Percentiles rank a stretch among this genome's conserved stretches.
Evolutionary conservation across 2,797 vertebrate species (phyloP).

Genomic region (Thaleichthys pacificus): DNA sequence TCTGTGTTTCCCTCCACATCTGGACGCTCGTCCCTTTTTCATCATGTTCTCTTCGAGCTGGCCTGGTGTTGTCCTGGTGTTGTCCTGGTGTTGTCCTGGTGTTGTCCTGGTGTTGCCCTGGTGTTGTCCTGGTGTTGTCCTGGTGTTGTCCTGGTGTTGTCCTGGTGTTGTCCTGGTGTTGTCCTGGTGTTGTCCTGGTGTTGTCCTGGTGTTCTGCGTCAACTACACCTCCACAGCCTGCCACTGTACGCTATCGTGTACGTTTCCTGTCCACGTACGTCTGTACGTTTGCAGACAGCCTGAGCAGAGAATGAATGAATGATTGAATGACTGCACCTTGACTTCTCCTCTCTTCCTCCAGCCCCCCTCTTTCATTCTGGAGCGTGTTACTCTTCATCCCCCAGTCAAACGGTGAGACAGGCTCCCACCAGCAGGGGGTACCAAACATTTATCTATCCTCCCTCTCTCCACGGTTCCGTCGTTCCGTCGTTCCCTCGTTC

Average conservation of each 20-base stretch:
- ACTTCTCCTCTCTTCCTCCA: neutral
- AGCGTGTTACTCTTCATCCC: slow-evolving; percentile 27
- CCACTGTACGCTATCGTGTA: neutral
- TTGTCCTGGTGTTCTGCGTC: too few relatives aligned
- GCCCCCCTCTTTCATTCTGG: neutral
- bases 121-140: too few relatives aligned
- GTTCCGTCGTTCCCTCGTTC: slow-evolving; percentile 18
- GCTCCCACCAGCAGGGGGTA: slow-evolving; percentile 73
- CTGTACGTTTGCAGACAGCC: too few relatives aligned
- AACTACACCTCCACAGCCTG: neutral
- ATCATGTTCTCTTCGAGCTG: neutral
- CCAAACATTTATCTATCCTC: slow-evolving; percentile 68
- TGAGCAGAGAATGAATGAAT: too few relatives aligned
- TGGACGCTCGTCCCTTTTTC: neutral
- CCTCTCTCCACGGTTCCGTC: slow-evolving; percentile 18
- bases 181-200: too few relatives aligned
- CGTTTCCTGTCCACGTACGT: too few relatives aligned
- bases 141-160: too few relatives aligned
- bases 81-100: too few relatives aligned
- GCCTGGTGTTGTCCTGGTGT: too few relatives aligned
- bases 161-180: too few relatives aligned
- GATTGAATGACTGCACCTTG: too few relatives aligned
- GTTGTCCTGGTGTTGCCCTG: too few relatives aligned
- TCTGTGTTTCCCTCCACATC: slow-evolving; percentile 29
- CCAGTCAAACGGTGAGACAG: slow-evolving; percentile 42